Evolutionary conservation across 1,140 invertebrate genomes (phyloP).

Genomic region (Nephila pilipes): DNA sequence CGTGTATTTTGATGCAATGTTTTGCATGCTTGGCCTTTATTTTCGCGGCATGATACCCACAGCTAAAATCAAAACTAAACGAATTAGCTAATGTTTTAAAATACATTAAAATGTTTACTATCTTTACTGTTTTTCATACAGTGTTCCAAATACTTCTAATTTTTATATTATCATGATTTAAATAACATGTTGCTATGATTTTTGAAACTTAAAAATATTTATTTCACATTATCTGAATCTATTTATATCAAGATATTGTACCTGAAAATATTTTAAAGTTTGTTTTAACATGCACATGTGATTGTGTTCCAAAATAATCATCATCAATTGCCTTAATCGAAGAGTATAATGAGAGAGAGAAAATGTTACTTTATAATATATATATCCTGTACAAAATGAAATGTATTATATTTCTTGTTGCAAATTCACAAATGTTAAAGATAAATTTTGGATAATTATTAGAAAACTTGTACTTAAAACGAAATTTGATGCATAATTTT

Average conservation of each 20-base stretch:
- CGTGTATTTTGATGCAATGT: not conserved
- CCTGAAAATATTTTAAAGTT: too few relatives aligned
- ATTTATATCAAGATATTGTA: too few relatives aligned
- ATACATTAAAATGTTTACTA: too few relatives aligned
- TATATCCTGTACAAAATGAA: not conserved
- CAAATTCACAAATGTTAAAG: not conserved
- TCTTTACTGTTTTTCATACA: too few relatives aligned
- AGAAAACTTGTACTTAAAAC: not conserved
- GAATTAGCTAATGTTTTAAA: not conserved
- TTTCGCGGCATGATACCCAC: not conserved
- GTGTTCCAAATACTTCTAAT: too few relatives aligned
- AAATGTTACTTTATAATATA: not conserved
- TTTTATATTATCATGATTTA: too few relatives aligned
- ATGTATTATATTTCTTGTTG: not conserved
- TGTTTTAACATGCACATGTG: too few relatives aligned
- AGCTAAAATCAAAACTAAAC: not conserved
- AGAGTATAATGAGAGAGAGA: not conserved
- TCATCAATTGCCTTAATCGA: not conserved
- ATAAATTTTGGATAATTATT: not conserved
- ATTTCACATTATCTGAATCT: too few relatives aligned
- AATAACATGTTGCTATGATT: too few relatives aligned
- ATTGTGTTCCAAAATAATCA: too few relatives aligned
- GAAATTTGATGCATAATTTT: not conserved
- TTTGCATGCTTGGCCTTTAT: conserved; percentile 7
- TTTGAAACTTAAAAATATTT: too few relatives aligned